Conservation (phyloP, 2,797 vertebrate genomes). For the Oophaga sylvatica region DNA sequence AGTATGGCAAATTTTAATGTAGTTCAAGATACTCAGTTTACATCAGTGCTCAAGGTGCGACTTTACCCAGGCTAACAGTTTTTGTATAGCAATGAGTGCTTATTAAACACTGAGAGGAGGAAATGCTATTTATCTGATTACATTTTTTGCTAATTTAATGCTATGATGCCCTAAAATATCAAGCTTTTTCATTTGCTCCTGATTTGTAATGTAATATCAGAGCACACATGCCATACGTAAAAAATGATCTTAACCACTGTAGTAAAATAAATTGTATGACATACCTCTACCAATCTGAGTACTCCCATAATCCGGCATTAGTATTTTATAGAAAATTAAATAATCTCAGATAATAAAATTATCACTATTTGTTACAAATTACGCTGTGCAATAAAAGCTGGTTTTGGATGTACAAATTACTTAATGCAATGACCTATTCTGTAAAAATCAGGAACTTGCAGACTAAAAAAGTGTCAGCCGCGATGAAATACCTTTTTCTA, state of each 20-base stretch:
- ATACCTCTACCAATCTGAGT: neutral
- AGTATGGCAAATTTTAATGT: conserved; percentile 98
- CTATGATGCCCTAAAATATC: neutral
- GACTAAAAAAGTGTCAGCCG: neutral
- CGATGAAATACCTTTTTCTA: neutral
- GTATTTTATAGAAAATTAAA: neutral
- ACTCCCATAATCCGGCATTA: neutral
- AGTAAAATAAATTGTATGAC: neutral
- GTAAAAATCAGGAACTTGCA: neutral
- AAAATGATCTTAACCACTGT: neutral
- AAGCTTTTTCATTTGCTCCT: neutral
- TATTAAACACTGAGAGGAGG: conserved; percentile 80
- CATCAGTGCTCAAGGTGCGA: conserved; percentile 88
- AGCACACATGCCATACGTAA: neutral
- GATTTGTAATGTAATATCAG: conserved; percentile 13
- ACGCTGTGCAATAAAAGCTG: neutral
- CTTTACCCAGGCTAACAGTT: conserved; percentile 91
- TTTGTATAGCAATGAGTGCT: conserved; percentile 85
- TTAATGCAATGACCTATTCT: neutral
- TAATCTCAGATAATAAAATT: neutral
- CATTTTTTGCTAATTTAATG: conserved; percentile 33
- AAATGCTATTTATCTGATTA: conserved; percentile 59
- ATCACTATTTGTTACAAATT: neutral
- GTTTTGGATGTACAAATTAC: neutral
- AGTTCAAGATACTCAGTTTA: conserved; percentile 99